A percentile compares a stretch with the other conserved stretches of the same genome.
Conservation (phyloP, 2,113 vertebrate species). For the Falcunculus frontatus region DNA sequence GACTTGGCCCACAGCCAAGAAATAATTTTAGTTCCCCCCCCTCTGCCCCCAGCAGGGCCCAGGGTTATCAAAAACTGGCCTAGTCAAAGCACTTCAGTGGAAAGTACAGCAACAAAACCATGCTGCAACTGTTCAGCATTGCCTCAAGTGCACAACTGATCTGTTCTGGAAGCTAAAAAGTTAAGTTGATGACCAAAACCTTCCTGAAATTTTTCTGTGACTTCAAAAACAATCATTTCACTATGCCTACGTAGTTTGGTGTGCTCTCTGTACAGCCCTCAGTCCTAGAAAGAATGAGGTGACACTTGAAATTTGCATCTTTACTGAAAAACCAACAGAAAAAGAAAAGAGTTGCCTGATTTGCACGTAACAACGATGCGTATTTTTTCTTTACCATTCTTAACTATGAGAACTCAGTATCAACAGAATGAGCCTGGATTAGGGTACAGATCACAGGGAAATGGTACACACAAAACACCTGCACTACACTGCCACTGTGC, state of each 20-base stretch:
- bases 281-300: background rate
- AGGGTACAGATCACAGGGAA: background rate
- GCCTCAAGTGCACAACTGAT: background rate
- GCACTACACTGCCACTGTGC: background rate
- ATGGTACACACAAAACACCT: background rate
- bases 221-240: background rate
- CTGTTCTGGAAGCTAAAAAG: background rate
- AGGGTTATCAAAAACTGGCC: fast-evolving
- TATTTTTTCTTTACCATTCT: background rate
- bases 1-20: background rate
- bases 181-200: background rate
- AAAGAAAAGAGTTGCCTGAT: background rate
- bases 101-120: background rate
- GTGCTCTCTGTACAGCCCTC: background rate
- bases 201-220: background rate
- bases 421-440: background rate
- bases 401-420: background rate
- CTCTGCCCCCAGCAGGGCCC: background rate
- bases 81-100: background rate
- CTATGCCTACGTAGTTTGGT: fast-evolving
- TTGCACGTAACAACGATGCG: fast-evolving
- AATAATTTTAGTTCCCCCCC: background rate
- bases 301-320: background rate
- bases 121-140: background rate
- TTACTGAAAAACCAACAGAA: background rate